These are phyloP conservation scores for Argyrosomus japonicus DNA, from an alignment of 2,113 vertebrate genomes.

Conservation along the genomic window DNA sequence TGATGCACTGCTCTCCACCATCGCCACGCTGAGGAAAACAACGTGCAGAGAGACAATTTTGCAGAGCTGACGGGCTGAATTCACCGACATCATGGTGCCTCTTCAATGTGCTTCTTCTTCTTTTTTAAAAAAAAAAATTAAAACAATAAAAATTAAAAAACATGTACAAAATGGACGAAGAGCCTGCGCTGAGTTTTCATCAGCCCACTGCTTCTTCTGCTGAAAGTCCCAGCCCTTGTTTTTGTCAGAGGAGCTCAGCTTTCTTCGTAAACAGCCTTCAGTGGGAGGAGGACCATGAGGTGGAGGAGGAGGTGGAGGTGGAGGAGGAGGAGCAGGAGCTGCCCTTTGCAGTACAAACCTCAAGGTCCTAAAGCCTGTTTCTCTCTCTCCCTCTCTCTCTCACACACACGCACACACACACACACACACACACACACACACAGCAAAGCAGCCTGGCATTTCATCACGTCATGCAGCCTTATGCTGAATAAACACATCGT, in stretches of 20 bases:
- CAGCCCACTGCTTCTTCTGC: constrained; percentile 75
- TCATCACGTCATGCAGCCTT: neutral
- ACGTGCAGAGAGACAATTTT: constrained; percentile 72
- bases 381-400: neutral
- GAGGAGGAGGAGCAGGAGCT: constrained; percentile 58
- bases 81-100: constrained; percentile 30
- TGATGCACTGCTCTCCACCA: constrained; percentile 67
- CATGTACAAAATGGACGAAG: constrained; percentile 26
- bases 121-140: neutral
- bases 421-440: neutral
- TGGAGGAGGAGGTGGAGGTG: constrained; percentile 50
- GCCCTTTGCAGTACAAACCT: constrained; percentile 57
- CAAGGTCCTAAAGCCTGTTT: constrained; percentile 76
- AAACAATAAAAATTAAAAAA: neutral
- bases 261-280: constrained; percentile 81
- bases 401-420: too few species aligned
- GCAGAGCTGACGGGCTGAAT: constrained; percentile 45
- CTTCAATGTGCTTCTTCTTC: neutral
- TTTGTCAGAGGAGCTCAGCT: constrained; percentile 62
- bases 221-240: constrained; percentile 71
- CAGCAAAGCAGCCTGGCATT: neutral
- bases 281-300: constrained; percentile 33
- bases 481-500: neutral
- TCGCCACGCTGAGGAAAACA: constrained; percentile 68
- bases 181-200: constrained; percentile 72